These are phyloP conservation scores for Malurus splendens DNA, from an alignment of 2,797 vertebrate genomes.

Conservation along the genomic window DNA sequence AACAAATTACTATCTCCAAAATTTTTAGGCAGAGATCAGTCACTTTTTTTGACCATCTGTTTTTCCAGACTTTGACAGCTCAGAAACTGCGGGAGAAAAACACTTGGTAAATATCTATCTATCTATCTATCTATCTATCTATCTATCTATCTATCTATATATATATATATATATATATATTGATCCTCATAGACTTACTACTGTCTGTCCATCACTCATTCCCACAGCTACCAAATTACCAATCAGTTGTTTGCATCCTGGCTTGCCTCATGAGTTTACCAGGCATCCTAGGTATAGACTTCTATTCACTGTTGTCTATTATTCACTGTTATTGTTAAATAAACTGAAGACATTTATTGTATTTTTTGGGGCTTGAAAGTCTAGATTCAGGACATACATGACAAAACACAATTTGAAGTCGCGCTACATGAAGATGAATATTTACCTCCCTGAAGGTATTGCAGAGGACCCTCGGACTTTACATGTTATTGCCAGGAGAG, in stretches of 20 bases:
- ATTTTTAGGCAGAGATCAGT: not conserved
- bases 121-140: no score
- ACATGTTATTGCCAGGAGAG: not conserved
- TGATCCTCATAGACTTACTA: not conserved
- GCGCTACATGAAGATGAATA: not conserved
- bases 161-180: not conserved
- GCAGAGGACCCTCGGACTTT: not conserved
- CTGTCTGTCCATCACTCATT: not conserved
- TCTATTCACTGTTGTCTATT: not conserved
- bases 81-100: not conserved
- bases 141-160: no score
- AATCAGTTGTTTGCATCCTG: not conserved
- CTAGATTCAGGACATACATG: not conserved
- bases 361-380: not conserved
- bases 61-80: not conserved
- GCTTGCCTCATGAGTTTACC: not conserved
- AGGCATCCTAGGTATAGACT: not conserved
- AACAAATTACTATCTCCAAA: not conserved
- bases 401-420: not conserved
- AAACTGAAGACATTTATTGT: not conserved
- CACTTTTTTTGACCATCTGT: not conserved
- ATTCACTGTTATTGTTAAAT: not conserved
- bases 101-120: not conserved
- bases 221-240: not conserved
- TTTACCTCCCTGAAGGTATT: not conserved